Base-by-base conservation (phyloP, 1,140 invertebrate genomes). In the Teleopsis dalmanni region DNA sequence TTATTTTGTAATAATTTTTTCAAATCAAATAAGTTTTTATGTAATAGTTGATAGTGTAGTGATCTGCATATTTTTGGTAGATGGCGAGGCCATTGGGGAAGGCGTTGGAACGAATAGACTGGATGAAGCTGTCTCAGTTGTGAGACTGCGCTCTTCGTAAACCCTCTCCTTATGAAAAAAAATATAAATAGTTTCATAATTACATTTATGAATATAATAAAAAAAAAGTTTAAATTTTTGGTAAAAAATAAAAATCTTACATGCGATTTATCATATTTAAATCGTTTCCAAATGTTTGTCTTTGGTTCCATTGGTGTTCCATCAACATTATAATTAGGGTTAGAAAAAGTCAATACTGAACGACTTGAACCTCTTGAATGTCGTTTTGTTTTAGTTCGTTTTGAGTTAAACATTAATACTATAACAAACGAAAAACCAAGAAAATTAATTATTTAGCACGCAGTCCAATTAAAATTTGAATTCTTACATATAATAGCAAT, bases 331-430 rank as follows among this genome's bases (percentile, higher is more conserved):
- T 88, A 88, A 57, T 85, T 87, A 2, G 85, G 86, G 74, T 88
- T 88, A 2, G 84, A 81, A 64, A 86, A 88, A 0, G 83, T 85
- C 42, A 85, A 66, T 0, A 83, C 79, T 34, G 80, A 82, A 47
- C 81, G 73, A 44, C 82, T 74, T 40, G 75, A 77, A 8, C 74
- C 73, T 36, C 78, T 77, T 16, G 76, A 62, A 48, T 81, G 78
- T 38, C 80, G 79, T 56, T 80, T 77, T 50, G 77, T 74, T 36
- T 74, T 73, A 47, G 75, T 79, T 29, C 73, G 74, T 55, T 72
- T 75, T n/a, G 56, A 59, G 51, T 76, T 75, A n/a, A 75, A 74
- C 4, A 78, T 65, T 4, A 81, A 59, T 51, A 75, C 75, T 52
- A 68, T 41, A 48, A 76, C 58, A 29, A 23, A 44, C 22, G 10